Conservation (phyloP, 2,888 invertebrate genomes). For the Mesorhabditis sp. region DNA sequence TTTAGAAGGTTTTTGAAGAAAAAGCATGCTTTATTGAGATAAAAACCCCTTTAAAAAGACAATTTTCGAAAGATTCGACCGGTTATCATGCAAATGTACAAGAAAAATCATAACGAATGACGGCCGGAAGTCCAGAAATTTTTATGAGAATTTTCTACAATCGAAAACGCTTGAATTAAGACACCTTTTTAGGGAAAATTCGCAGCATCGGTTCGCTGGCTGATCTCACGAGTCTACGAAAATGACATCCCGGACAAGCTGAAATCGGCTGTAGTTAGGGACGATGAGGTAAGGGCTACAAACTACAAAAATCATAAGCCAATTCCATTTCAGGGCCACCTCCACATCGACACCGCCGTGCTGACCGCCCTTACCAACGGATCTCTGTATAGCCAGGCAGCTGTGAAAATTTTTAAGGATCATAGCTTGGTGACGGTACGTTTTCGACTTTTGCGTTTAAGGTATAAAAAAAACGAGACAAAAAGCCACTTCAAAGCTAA, state of each 20-base stretch:
- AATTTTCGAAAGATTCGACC: no score
- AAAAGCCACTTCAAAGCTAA: not conserved
- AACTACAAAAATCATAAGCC: not conserved
- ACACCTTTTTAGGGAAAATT: conserved; percentile 46
- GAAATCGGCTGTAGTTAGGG: conserved; percentile 38
- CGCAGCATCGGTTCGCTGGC: conserved; percentile 54
- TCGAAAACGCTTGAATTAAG: no score
- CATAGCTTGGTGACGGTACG: conserved; percentile 43
- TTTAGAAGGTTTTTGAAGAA: not conserved
- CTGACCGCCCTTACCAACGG: conserved; percentile 50
- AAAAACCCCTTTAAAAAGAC: no score
- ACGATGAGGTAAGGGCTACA: conserved; percentile 37
- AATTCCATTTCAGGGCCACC: conserved; percentile 29
- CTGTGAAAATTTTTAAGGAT: conserved; percentile 59
- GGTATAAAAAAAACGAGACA: no score
- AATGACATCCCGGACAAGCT: conserved; percentile 54
- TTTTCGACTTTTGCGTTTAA: not conserved
- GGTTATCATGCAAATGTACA: no score
- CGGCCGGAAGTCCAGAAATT: no score
- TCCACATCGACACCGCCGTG: conserved; percentile 41
- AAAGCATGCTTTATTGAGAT: no score
- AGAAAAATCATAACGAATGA: no score
- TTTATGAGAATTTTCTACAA: no score
- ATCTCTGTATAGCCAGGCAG: conserved; percentile 61
- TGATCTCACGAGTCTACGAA: conserved; percentile 53